A percentile compares a stretch with the other conserved stretches of the same genome.
Conservation (phyloP, 2,113 vertebrate genomes). For the Cynocephalus volans region DNA sequence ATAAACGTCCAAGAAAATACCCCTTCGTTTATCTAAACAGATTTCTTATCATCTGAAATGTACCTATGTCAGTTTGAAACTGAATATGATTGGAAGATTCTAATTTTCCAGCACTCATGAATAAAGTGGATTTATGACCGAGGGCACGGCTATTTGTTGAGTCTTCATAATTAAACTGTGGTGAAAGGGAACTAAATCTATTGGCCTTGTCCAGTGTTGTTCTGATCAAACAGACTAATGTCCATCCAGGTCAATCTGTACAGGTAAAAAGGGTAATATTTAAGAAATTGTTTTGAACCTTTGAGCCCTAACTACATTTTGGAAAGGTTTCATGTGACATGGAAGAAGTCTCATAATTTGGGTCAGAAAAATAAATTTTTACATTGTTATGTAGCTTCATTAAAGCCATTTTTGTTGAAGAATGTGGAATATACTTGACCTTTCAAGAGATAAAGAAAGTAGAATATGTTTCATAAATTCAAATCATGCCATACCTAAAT, state of each 20-base stretch:
- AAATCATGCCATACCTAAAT: constrained; percentile 29
- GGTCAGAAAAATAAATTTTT: constrained; percentile 37
- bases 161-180: constrained; percentile 20
- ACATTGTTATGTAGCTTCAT: constrained; percentile 9
- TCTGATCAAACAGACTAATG: not conserved
- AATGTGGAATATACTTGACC: constrained; percentile 24
- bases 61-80: not conserved
- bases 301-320: not conserved
- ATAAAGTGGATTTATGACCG: constrained; percentile 20
- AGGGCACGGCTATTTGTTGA: not conserved
- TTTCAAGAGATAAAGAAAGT: constrained; percentile 56
- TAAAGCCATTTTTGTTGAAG: constrained; percentile 50
- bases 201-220: not conserved
- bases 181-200: not conserved
- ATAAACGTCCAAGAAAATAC: not conserved
- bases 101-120: constrained; percentile 32
- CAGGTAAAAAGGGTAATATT: not conserved
- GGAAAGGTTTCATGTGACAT: not conserved
- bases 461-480: constrained; percentile 39
- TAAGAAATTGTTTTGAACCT: not conserved
- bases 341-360: not conserved
- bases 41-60: not conserved
- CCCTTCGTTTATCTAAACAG: not conserved
- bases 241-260: not conserved
- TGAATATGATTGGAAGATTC: not conserved